Evolutionary conservation across 2,113 vertebrate species (phyloP).

Genomic region (Romanogobio albipinnatus): DNA sequence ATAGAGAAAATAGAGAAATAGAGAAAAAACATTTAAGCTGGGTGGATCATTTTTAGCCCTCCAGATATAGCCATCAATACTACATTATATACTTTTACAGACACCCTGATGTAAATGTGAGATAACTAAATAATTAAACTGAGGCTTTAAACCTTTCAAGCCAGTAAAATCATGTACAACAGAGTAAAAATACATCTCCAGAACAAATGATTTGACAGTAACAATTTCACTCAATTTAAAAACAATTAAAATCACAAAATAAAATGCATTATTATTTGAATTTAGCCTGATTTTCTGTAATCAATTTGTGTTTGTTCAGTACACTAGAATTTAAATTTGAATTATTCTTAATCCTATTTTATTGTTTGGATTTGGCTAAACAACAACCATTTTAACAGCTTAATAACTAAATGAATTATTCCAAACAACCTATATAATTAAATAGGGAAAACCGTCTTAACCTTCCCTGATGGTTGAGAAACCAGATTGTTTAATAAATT

Average conservation of each 20-base stretch:
- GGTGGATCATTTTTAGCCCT: slow-evolving; percentile 22
- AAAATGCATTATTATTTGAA: background rate
- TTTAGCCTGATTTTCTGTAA: background rate
- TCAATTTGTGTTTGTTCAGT: background rate
- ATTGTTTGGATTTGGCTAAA: background rate
- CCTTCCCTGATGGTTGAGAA: background rate
- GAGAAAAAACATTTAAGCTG: slow-evolving; percentile 15
- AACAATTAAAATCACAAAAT: background rate
- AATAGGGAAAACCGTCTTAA: background rate
- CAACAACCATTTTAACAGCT: background rate
- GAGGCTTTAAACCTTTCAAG: background rate
- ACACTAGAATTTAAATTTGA: background rate
- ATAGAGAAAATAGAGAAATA: slow-evolving; percentile 30
- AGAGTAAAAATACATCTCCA: background rate
- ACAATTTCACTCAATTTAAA: background rate
- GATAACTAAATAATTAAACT: background rate
- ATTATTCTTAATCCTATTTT: background rate
- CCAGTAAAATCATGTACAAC: background rate
- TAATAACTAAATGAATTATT: background rate
- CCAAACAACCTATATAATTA: background rate
- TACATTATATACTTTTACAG: background rate
- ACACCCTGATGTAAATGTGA: background rate
- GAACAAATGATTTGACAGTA: background rate
- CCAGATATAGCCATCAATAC: slow-evolving; percentile 9
- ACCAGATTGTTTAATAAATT: background rate